Evolutionary conservation across 2,113 vertebrate genomes (phyloP), one percentile per base, ranked within the genome.

Genomic region (Poeciliopsis turrubarensis): DNA sequence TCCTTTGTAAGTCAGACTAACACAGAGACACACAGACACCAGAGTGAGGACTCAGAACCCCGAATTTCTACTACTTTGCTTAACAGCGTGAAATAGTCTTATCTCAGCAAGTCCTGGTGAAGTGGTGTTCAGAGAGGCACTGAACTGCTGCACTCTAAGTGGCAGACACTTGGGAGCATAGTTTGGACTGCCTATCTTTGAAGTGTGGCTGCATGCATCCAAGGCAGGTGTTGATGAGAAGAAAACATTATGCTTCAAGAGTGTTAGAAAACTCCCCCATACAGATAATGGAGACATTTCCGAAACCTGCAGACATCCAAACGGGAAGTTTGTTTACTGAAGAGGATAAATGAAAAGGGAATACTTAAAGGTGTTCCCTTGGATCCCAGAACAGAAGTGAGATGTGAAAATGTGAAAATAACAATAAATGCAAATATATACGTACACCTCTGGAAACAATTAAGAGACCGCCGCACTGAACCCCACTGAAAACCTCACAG

Each of bases 1-100:
- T 99, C 98, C 63, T 96, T 97, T 1, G 98, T 99, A 94, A 96
- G 97, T 89, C 41, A 68, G 68, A 63, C 66, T 80, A 51, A 89
- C 75, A 88, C 77, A 78, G 22, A 81, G 62, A 34, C 54, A 57
- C 60, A 57, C 60, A 75, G 27, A 71, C 84, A 69, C 29, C 30
- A 67, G 15, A 66, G 9, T 57, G 25, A 30, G 8, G 30, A 37
- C 41, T 54, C 19, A 4, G 26, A 15, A 70, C 51, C 34, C 54
- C 65, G 62, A 70, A 29, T 68, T 65, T 73, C 32, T 65, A 72
- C 80, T 68, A 62, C 60, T 54, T 72, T 22, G 64, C n/a, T 69
- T 30, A 6, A 73, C 11, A 81, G 80, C 69, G 77, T 57, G 70
- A 85, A 79, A 67, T 75, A 37, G 32, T 69, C 19, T n/a, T 73